Conservation (phyloP, 2,888 invertebrate genomes). For the Deilephila porcellus region DNA sequence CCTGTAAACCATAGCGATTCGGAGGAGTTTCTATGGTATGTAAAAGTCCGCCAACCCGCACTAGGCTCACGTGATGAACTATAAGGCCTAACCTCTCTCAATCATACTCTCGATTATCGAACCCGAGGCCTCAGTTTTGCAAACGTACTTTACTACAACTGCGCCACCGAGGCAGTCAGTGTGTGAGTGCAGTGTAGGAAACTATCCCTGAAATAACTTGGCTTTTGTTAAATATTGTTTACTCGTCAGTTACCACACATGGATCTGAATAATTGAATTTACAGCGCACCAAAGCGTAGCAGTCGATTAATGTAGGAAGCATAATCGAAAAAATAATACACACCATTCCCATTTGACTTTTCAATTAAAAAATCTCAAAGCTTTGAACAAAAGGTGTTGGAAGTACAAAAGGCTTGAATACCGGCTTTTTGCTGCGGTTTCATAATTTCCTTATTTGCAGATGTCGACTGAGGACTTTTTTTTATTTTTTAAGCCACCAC, state of each 20-base stretch:
- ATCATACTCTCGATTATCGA: too few relatives aligned
- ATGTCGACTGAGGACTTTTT: constrained; percentile 63
- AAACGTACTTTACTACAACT: too few relatives aligned
- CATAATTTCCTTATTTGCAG: constrained; percentile 79
- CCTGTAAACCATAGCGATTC: too few relatives aligned
- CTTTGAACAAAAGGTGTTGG: constrained; percentile 70
- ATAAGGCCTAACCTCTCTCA: too few relatives aligned
- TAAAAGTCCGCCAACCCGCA: too few relatives aligned
- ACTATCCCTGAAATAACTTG: too few relatives aligned
- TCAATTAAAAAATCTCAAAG: constrained; percentile 68
- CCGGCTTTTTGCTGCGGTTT: constrained; percentile 67
- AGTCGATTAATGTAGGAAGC: constrained; percentile 34
- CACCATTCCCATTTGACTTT: constrained; percentile 60
- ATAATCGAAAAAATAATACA: constrained; percentile 39
- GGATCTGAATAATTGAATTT: background rate
- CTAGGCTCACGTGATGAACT: too few relatives aligned
- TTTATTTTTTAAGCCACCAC: constrained; percentile 58
- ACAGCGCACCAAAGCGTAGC: background rate
- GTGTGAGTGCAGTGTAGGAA: too few relatives aligned
- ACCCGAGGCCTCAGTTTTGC: too few relatives aligned
- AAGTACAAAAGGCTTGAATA: constrained; percentile 68
- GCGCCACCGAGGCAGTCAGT: too few relatives aligned
- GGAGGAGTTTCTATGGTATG: too few relatives aligned
- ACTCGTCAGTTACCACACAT: background rate
- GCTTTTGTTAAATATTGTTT: background rate